phyloP scores from a whole-genome alignment of 23 tunicate genomes.

The Phallusia fumigata region DNA sequence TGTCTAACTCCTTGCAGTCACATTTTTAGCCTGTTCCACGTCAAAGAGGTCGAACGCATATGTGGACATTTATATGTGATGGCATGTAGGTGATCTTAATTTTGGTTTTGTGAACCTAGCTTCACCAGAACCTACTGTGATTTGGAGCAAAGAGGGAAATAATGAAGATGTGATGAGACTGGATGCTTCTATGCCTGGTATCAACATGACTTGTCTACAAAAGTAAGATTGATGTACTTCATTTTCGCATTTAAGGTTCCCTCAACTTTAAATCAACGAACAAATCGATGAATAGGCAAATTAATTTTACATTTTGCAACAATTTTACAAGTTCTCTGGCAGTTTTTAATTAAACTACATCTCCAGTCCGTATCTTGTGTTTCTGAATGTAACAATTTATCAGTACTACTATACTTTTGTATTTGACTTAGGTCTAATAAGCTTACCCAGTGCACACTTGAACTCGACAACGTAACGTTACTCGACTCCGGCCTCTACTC shows the following conservation, averaged over 20 bases:
- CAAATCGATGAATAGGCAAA: no score
- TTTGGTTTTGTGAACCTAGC: no score
- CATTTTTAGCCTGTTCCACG: no score
- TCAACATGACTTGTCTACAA: conserved; percentile 5
- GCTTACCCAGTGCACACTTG: conserved; percentile 16
- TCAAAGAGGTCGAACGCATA: no score
- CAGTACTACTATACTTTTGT: background rate
- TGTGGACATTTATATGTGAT: no score
- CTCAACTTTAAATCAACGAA: background rate
- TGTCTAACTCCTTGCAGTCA: no score
- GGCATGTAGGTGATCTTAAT: no score
- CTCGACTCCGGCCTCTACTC: conserved; percentile 44
- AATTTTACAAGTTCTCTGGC: background rate
- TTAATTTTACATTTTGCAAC: background rate
- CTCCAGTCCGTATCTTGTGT: background rate
- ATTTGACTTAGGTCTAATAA: background rate
- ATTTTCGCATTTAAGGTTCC: background rate
- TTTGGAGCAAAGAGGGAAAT: conserved; percentile 32
- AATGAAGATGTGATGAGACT: conserved; percentile 27
- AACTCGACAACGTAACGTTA: conserved; percentile 26
- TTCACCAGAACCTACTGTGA: conserved; percentile 19
- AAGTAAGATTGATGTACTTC: background rate
- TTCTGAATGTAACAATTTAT: conserved; percentile 1
- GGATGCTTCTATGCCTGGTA: conserved; percentile 9
- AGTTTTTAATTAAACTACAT: no score